Base-by-base conservation (phyloP, 1,140 invertebrate species). In the Meloidogyne floridensis region DNA sequence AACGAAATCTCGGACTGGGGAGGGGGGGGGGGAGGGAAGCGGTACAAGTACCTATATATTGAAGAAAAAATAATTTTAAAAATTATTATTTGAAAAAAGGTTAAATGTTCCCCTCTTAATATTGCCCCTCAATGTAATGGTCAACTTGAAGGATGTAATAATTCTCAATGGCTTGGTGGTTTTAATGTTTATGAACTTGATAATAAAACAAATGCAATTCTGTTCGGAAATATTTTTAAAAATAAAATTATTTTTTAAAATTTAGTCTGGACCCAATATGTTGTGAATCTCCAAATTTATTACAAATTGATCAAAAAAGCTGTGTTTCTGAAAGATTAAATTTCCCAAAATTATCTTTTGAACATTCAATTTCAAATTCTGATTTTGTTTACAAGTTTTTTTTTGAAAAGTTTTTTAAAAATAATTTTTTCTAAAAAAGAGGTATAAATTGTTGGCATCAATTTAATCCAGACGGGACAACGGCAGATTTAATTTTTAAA, bases 361-460 rank as follows among this genome's bases (percentile, higher is more conserved):
- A 84, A 51, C 87, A 88, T 75, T 72, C 73, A n/a, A 84, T 88
- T 42, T 77, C 85, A 18, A 65, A 80, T 13, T 72, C 84, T 81
- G 84, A 86, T 77, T 73, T 86, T 10, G 51, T 87, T 53, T 86
- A 86, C 84, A 78, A 87, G 86, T 86, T 51, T 74, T 53, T 42
- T 51, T 20, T 47, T 80, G 18, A 74, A 75, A n/a, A 69, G 0
- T 20, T 77, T 5, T 8, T 54, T 20, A 10, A 18, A 80, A 53
- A 54, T 20, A 13, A 51, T 47, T 47, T 6, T 6, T 47, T 7
- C 0, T 0, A 47, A 47, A 47, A 47, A 47, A 84, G 87, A 65
- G 88, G 88, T 65, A 65, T 90, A 43, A 87, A 89, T 70, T 88
- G 87, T 73, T 88, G 87, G 87, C 87, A 88, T 81, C 87, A 88